phyloP scores from a whole-genome alignment of 2,113 vertebrate genomes.

The Caretta caretta region DNA sequence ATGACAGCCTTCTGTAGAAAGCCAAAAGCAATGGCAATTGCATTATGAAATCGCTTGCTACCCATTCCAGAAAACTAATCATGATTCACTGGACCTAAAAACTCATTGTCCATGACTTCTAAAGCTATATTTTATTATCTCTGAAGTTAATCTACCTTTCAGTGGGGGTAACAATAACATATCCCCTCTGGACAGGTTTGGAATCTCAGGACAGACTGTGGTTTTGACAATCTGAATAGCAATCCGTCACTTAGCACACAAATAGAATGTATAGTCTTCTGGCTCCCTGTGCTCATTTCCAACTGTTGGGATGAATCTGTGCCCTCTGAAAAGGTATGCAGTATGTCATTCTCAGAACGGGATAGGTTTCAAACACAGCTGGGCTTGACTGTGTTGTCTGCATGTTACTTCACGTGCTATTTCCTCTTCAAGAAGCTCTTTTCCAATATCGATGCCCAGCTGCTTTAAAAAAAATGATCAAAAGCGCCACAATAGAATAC shows the following conservation, averaged over 20 bases:
- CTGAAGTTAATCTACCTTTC: conserved; percentile 18
- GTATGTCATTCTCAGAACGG: background rate
- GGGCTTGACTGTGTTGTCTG: background rate
- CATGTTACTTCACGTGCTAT: background rate
- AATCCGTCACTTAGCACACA: conserved; percentile 46
- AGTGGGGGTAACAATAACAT: background rate
- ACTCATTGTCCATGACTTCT: conserved; percentile 3
- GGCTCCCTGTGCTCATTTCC: conserved; percentile 29
- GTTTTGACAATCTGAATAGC: conserved; percentile 48
- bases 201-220: background rate
- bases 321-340: conserved; percentile 24
- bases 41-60: background rate
- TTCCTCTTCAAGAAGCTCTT: background rate
- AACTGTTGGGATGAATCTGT: conserved; percentile 8
- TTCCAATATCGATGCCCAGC: background rate
- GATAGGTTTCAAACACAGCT: conserved; percentile 1
- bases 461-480: background rate
- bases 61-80: background rate
- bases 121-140: conserved; percentile 41
- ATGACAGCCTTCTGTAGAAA: background rate
- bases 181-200: background rate
- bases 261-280: background rate
- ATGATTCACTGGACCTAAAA: conserved; percentile 13
- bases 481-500: background rate
- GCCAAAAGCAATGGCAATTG: background rate